A percentile compares a stretch with the other conserved stretches of the same genome.
Evolutionary conservation across 2,797 vertebrate species (phyloP).

Genomic region (Epinephelus malabaricus): DNA sequence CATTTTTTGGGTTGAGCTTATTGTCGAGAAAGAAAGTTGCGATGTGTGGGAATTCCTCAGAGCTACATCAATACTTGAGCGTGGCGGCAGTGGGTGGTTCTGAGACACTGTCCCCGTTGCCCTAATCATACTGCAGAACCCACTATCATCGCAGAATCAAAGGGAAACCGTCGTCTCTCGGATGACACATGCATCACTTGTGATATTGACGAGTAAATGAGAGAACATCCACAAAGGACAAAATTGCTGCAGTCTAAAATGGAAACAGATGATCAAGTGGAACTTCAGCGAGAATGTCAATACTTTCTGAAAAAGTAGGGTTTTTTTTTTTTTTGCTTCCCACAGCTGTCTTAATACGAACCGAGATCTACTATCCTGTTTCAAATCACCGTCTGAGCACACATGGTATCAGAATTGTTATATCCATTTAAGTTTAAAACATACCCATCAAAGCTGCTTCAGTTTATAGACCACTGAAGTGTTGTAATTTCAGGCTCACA

Average conservation of each 20-base stretch:
- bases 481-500: constrained; percentile 21
- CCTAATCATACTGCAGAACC: constrained; percentile 62
- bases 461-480: constrained; percentile 46
- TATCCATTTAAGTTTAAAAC: constrained; percentile 28
- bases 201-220: constrained; percentile 60
- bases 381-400: constrained; percentile 9
- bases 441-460: constrained; percentile 38
- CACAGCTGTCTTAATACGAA: constrained; percentile 9
- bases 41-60: constrained; percentile 65
- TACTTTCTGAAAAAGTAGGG: not conserved
- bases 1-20: constrained; percentile 35
- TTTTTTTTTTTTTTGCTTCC: not conserved
- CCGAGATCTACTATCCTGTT: constrained; percentile 17
- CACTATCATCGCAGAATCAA: constrained; percentile 59
- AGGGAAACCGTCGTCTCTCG: constrained; percentile 30
- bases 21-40: constrained; percentile 41
- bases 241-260: constrained; percentile 31
- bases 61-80: constrained; percentile 57
- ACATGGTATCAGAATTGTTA: constrained; percentile 22
- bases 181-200: constrained; percentile 49
- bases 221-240: constrained; percentile 44
- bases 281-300: constrained; percentile 20
- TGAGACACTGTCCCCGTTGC: constrained; percentile 56
- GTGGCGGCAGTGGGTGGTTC: constrained; percentile 57
- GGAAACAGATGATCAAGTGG: constrained; percentile 46